Percentiles rank a stretch among this genome's conserved stretches.
phyloP scores from a whole-genome alignment of 2,888 invertebrate genomes.

The Perithous albicinctus region DNA sequence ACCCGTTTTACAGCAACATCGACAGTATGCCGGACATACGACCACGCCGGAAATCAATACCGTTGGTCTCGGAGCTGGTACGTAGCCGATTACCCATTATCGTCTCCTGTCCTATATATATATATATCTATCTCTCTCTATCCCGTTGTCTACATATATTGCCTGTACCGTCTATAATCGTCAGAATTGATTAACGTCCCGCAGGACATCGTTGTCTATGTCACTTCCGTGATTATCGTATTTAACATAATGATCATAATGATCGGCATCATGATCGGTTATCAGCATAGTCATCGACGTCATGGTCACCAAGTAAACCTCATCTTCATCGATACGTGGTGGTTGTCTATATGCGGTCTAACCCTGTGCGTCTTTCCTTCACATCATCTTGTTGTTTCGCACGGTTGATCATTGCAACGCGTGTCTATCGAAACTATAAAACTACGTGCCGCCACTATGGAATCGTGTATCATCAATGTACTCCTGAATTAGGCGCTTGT shows the following conservation, averaged over 20 bases:
- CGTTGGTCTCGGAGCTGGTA: constrained; percentile 99
- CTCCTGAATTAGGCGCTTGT: constrained; percentile 60
- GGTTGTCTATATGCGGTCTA: constrained; percentile 1
- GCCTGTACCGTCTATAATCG: constrained; percentile 77
- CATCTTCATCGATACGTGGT: neutral
- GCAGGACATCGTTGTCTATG: constrained; percentile 62
- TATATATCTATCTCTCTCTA: constrained; percentile 46
- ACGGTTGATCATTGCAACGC: constrained; percentile 58
- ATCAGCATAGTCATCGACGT: constrained; percentile 1
- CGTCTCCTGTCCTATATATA: constrained; percentile 57
- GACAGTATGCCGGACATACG: constrained; percentile 99
- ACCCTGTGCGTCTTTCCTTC: constrained; percentile 1
- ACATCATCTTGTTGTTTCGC: constrained; percentile 13
- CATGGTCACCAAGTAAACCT: neutral
- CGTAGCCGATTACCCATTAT: constrained; percentile 86
- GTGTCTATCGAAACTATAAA: constrained; percentile 53
- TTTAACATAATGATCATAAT: constrained; percentile 34
- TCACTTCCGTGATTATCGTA: constrained; percentile 48
- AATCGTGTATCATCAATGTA: neutral
- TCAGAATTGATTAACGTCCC: constrained; percentile 74
- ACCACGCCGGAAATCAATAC: constrained; percentile 98
- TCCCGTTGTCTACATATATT: constrained; percentile 66
- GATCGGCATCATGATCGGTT: too few relatives aligned
- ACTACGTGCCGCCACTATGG: constrained; percentile 41
- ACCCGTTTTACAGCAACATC: constrained; percentile 99